A percentile compares a stretch with the other conserved stretches of the same genome.
Conservation (phyloP, 2,888 invertebrate genomes). For the Gymnoscelis rufifasciata region DNA sequence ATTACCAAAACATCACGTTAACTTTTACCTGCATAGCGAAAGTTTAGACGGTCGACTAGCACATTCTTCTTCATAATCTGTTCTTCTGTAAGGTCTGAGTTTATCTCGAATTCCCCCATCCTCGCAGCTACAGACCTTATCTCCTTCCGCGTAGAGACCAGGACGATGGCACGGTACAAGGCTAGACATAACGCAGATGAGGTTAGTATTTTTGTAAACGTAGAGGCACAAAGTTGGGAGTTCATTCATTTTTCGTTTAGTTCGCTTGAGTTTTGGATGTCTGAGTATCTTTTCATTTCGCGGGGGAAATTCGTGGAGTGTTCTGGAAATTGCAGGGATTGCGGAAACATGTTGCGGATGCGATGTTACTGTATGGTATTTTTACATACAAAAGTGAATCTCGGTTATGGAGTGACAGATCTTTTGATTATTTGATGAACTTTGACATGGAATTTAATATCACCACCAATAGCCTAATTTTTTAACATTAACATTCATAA, state of each 20-base stretch:
- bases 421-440: no score
- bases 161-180: conserved; percentile 31
- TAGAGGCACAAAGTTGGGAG: conserved; percentile 19
- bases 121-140: conserved; percentile 32
- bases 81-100: conserved; percentile 28
- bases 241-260: conserved; percentile 4
- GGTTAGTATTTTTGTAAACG: conserved; percentile 28
- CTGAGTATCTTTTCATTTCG: background rate
- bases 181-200: conserved; percentile 29
- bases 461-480: no score
- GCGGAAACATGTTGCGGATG: no score
- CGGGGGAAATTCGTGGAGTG: background rate
- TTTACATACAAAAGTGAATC: no score
- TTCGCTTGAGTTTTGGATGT: background rate
- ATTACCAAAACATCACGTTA: background rate
- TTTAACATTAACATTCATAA: no score
- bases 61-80: conserved; percentile 41
- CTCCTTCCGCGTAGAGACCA: conserved; percentile 27
- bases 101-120: conserved; percentile 35
- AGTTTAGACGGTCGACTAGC: conserved; percentile 38
- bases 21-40: conserved; percentile 37
- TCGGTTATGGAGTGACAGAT: no score
- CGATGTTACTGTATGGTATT: no score
- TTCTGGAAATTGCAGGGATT: background rate
- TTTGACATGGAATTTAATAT: no score